These are phyloP conservation scores for Drosophila pseudoobscura DNA, from an alignment of 1,140 invertebrate genomes.

Conservation along the genomic window DNA sequence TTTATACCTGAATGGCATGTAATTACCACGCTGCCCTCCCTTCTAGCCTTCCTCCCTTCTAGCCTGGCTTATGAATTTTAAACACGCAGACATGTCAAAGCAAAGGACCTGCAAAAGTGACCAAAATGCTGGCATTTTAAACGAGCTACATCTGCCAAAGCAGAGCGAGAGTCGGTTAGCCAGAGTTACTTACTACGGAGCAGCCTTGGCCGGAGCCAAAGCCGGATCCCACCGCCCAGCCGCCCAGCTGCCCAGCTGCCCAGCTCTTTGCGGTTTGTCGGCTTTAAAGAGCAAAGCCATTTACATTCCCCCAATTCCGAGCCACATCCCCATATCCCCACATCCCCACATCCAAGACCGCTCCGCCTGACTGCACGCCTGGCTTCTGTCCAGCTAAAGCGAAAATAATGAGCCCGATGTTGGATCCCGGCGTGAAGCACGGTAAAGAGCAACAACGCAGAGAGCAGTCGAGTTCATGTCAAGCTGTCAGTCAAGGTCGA, in stretches of 20 bases:
- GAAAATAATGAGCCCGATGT: constrained; percentile 76
- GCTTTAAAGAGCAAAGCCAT: constrained; percentile 52
- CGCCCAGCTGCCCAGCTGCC: not conserved
- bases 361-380: constrained; percentile 14
- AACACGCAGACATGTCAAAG: constrained; percentile 41
- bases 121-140: constrained; percentile 15
- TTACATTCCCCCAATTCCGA: constrained; percentile 21
- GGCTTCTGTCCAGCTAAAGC: constrained; percentile 68
- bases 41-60: not conserved
- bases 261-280: constrained; percentile 57
- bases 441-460: constrained; percentile 53
- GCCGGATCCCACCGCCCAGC: constrained; percentile 3
- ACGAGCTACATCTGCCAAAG: constrained; percentile 10
- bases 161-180: constrained; percentile 12
- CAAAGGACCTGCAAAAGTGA: not conserved
- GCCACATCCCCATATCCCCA: constrained; percentile 9
- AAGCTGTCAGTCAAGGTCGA: constrained; percentile 81
- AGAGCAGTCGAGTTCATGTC: constrained; percentile 77
- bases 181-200: constrained; percentile 36
- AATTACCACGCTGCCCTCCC: constrained; percentile 35
- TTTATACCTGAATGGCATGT: constrained; percentile 39
- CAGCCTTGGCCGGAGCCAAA: not conserved
- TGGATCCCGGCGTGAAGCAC: constrained; percentile 46
- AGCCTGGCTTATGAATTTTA: constrained; percentile 43
- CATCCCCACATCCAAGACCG: constrained; percentile 4